phyloP scores from a whole-genome alignment of 2,113 vertebrate species.

The Anoura caudifer region DNA sequence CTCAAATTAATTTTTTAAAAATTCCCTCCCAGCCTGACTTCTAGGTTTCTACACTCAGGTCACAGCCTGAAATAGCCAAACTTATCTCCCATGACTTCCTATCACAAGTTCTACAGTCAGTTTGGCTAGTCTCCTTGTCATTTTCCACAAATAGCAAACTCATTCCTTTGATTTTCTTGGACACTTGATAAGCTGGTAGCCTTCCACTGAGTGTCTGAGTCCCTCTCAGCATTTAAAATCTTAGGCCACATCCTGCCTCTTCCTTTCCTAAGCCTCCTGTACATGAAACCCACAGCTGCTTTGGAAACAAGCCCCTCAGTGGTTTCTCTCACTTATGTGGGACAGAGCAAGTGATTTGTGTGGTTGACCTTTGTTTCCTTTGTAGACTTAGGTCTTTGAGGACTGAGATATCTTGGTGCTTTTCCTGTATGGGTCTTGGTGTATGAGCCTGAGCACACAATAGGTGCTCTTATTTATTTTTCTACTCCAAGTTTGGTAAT shows the following conservation, averaged over 20 bases:
- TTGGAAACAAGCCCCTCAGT: neutral
- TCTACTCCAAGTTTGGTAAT: neutral
- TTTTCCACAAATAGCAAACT: slow-evolving; percentile 52
- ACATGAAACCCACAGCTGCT: neutral
- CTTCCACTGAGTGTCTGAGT: neutral
- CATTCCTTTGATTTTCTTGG: neutral
- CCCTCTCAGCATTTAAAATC: neutral
- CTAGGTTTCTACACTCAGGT: neutral
- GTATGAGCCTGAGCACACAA: neutral
- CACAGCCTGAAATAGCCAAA: slow-evolving; percentile 47
- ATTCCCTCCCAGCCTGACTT: neutral
- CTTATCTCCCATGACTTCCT: slow-evolving; percentile 25
- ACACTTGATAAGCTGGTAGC: neutral
- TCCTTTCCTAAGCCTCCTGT: neutral
- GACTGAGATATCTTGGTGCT: neutral
- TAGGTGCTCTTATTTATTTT: neutral
- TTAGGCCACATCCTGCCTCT: neutral
- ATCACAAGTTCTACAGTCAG: neutral
- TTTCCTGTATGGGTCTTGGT: neutral
- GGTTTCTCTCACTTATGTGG: neutral
- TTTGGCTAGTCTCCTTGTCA: neutral
- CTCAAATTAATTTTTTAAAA: neutral
- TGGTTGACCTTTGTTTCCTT: neutral
- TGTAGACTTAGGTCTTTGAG: neutral
- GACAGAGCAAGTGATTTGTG: neutral